phyloP scores from a whole-genome alignment of 1,140 invertebrate genomes.

The Drosophila lacteicornis region DNA sequence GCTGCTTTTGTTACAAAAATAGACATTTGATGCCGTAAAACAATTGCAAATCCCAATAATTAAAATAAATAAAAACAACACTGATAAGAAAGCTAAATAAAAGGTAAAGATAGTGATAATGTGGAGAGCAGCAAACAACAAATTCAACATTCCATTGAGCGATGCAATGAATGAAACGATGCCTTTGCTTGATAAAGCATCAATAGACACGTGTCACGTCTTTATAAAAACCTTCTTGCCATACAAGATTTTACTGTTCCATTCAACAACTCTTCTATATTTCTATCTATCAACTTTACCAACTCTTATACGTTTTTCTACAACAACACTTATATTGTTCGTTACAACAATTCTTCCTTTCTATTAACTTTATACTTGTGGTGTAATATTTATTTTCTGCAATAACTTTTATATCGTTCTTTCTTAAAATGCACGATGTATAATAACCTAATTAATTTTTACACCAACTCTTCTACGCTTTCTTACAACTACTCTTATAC shows the following conservation, averaged over 20 bases:
- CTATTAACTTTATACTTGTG: neutral
- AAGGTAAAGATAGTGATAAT: conserved; percentile 5
- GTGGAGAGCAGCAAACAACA: conserved; percentile 7
- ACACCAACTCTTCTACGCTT: neutral
- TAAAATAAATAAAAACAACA: neutral
- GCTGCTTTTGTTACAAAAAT: conserved; percentile 12
- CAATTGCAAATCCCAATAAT: conserved; percentile 11
- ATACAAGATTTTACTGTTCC: neutral
- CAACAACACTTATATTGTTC: neutral
- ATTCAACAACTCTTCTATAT: neutral
- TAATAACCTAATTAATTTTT: too few species aligned
- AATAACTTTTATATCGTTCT: neutral
- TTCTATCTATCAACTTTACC: neutral
- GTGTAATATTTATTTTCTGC: neutral
- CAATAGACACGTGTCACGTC: neutral
- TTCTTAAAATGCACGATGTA: too few species aligned
- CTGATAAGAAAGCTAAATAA: conserved; percentile 8
- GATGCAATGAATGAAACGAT: conserved; percentile 17
- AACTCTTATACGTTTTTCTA: too few species aligned
- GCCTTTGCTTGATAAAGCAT: neutral
- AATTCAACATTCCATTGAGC: conserved; percentile 2
- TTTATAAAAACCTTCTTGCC: neutral
- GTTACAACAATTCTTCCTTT: neutral
- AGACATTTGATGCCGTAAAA: conserved; percentile 14
- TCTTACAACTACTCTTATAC: neutral